Evolutionary conservation across 1,140 invertebrate species (phyloP).

Genomic region (Lasioglossum baleicum): DNA sequence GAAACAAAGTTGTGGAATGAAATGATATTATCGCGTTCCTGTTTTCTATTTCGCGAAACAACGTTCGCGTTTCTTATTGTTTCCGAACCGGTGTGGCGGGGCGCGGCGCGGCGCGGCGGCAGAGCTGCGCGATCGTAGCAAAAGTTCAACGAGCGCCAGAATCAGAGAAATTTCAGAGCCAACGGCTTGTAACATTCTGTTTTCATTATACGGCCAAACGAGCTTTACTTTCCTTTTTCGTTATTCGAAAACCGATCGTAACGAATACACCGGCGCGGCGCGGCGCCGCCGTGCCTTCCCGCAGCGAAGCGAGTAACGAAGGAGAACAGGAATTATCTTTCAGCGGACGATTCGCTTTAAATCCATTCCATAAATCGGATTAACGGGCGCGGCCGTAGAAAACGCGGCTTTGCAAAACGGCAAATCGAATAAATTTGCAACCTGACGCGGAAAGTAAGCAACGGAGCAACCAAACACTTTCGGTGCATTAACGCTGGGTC

Average conservation of each 20-base stretch:
- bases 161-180: no score
- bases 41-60: no score
- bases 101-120: no score
- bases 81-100: no score
- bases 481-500: constrained; percentile 35
- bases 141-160: no score
- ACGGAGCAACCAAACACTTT: constrained; percentile 27
- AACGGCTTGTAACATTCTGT: neutral
- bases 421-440: constrained; percentile 40
- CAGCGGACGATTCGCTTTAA: constrained; percentile 13
- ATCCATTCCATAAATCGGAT: constrained; percentile 23
- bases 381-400: constrained; percentile 17
- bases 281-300: no score
- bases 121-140: no score
- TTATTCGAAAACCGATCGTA: constrained; percentile 2
- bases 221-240: neutral
- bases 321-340: neutral
- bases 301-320: neutral
- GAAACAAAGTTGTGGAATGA: no score
- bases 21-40: no score
- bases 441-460: neutral
- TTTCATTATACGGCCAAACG: neutral
- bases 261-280: neutral
- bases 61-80: no score
- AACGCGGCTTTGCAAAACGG: constrained; percentile 2